Conservation (phyloP, 2,113 vertebrate species). For the Pangasianodon hypophthalmus region DNA sequence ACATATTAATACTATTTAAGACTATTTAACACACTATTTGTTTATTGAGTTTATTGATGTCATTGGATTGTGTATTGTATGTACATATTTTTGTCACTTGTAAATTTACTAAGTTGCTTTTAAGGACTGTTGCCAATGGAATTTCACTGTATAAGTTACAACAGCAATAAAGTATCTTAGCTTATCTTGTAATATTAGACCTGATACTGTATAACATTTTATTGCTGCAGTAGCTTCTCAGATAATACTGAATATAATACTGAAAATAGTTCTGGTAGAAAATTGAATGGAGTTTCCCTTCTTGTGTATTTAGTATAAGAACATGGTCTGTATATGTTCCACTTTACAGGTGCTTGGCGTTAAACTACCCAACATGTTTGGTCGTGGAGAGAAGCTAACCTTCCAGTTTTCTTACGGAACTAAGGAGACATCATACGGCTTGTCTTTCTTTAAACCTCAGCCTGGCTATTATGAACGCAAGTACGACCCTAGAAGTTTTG, state of each 20-base stretch:
- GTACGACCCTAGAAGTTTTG: constrained; percentile 69
- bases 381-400: constrained; percentile 92
- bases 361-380: constrained; percentile 90
- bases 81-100: not conserved
- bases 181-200: not conserved
- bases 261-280: not conserved
- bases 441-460: constrained; percentile 95
- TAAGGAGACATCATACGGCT: constrained; percentile 95
- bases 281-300: not conserved
- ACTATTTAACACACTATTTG: not conserved
- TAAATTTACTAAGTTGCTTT: not conserved
- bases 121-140: not conserved
- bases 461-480: constrained; percentile 90
- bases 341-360: constrained; percentile 86
- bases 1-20: not conserved
- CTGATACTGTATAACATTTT: not conserved
- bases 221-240: not conserved
- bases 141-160: not conserved
- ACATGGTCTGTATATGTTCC: not conserved
- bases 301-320: not conserved
- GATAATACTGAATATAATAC: not conserved
- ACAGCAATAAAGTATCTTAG: not conserved
- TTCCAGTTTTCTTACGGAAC: constrained; percentile 98
- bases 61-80: not conserved
- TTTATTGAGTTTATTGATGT: not conserved